Evolutionary conservation across 2,797 vertebrate species (phyloP).

Genomic region (Galaxias olidus): DNA sequence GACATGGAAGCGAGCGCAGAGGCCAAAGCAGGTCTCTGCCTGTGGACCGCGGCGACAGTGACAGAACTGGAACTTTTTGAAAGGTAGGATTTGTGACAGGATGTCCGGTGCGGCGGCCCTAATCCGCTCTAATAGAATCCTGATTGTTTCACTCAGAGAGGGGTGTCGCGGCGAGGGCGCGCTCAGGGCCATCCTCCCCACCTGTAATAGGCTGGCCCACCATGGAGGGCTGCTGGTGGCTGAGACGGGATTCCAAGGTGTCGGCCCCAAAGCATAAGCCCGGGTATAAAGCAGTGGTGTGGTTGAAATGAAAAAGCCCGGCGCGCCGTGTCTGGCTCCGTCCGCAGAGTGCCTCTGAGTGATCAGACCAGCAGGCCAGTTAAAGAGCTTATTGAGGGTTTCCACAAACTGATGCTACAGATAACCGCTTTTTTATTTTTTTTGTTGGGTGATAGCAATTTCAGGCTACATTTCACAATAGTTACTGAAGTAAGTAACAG

Average conservation of each 20-base stretch:
- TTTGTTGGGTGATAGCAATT: too few relatives aligned
- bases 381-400: too few relatives aligned
- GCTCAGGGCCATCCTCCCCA: slow-evolving; percentile 31
- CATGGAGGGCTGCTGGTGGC: slow-evolving; percentile 5
- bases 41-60: slow-evolving; percentile 43
- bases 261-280: slow-evolving; percentile 24
- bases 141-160: slow-evolving; percentile 66
- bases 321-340: too few relatives aligned
- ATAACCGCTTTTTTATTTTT: too few relatives aligned
- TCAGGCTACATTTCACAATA: too few relatives aligned
- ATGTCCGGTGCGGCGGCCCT: slow-evolving; percentile 59
- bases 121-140: slow-evolving; percentile 69
- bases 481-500: too few relatives aligned
- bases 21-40: slow-evolving; percentile 34
- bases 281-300: slow-evolving; percentile 14
- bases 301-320: not conserved
- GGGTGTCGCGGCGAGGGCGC: slow-evolving; percentile 49
- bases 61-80: slow-evolving; percentile 49
- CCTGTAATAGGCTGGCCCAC: slow-evolving; percentile 24
- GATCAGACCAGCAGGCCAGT: too few relatives aligned
- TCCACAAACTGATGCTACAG: too few relatives aligned
- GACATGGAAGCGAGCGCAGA: slow-evolving; percentile 7
- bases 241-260: slow-evolving; percentile 29
- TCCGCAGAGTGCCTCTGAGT: too few relatives aligned
- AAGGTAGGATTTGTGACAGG: slow-evolving; percentile 65